These are phyloP conservation scores for Tenebrosternarchus preto DNA, from an alignment of 2,113 vertebrate species.

Conservation along the genomic window DNA sequence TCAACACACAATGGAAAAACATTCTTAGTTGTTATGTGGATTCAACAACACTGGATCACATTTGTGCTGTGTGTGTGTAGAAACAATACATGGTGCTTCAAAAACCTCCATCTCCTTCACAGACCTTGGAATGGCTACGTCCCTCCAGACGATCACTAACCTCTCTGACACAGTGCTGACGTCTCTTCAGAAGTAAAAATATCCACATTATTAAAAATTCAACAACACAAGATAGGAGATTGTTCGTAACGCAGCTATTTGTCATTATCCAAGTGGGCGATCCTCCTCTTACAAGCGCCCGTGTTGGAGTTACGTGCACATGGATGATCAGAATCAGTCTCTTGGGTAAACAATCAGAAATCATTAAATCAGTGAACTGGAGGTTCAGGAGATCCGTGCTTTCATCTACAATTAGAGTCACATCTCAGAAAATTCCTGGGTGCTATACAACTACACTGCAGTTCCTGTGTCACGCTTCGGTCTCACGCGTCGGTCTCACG, in stretches of 20 bases:
- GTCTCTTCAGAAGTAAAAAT: conserved; percentile 64
- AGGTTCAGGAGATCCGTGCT: conserved; percentile 1
- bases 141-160: conserved; percentile 14
- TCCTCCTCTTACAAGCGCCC: neutral
- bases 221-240: conserved; percentile 43
- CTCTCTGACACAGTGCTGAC: conserved; percentile 42
- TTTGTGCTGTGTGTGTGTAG: too few relatives aligned
- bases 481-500: too few relatives aligned
- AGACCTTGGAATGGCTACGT: conserved; percentile 12
- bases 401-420: conserved; percentile 17
- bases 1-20: neutral
- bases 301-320: neutral
- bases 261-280: neutral
- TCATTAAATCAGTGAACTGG: conserved; percentile 20
- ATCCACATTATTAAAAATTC: conserved; percentile 64
- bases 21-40: too few relatives aligned
- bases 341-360: conserved; percentile 4
- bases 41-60: too few relatives aligned
- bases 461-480: neutral
- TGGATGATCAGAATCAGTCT: conserved; percentile 22
- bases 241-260: neutral
- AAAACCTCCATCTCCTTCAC: neutral
- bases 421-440: neutral
- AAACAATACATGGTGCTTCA: neutral
- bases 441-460: neutral